Evolutionary conservation across 2,888 invertebrate species (phyloP), one percentile per base, ranked within the genome.

Genomic region (Drosophila imparisetae): DNA sequence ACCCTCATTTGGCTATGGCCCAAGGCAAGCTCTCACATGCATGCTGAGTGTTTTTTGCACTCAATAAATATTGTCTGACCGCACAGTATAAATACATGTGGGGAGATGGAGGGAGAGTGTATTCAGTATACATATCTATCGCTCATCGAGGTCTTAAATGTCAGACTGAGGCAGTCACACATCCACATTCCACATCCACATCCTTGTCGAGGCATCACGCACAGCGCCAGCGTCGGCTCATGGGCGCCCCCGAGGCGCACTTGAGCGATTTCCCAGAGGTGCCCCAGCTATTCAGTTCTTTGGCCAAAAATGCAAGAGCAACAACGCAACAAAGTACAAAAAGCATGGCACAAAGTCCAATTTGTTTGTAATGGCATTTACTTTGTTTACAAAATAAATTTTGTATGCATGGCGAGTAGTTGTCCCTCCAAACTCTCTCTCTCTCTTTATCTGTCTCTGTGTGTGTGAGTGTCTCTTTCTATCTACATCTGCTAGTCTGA

Each of bases 341-440:
- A 74, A 86, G 72, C 87, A 86, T 81, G 67, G 87, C 77, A 84
- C 81, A 86, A 90, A 88, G 90, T 86, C 89, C 87, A 90, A 90
- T 87, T 90, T 87, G 84, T 89, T 89, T 86, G 89, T 89, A 87
- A 87, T 87, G 80, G 90, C 89, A 87, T 87, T 78, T 90, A 87
- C 89, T 90, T 87, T 90, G 90, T 87, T 90, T 90, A 81, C 87
- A 74, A 90, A 88, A 87, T 90, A 90, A 70, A 87, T 87, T 87
- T 88, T 81, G 90, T 90, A 87, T 87, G 86, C 86, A 87, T 83
- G 86, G 84, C 86, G 89, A 83, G 90, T 90, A 80, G 90, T 78
- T 71, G 63, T 57, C 38, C 66, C 63, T 30, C 30, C 36, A 55
- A 58, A 42, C 55, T 40, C 40, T 7, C 49, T n/a, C 36, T 50